Base-by-base conservation (phyloP, 30 jellyfish, hydroid and myxozoan species). In the Calvadosia cruxmelitensis region DNA sequence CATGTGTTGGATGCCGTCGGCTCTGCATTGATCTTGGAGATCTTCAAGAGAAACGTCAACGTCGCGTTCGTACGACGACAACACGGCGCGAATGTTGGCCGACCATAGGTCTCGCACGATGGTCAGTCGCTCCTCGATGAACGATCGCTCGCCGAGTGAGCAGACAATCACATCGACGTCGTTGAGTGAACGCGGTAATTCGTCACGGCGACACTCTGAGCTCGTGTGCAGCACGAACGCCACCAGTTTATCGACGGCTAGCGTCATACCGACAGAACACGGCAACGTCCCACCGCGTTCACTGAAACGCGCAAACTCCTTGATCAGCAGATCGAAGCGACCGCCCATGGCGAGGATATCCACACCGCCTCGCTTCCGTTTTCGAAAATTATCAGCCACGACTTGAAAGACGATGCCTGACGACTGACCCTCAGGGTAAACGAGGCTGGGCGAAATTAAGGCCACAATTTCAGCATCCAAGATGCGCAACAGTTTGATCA, bases 321-420 rank as follows among this genome's bases (percentile, higher is more conserved):
- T 93, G 7, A 86, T 71, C 64, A 79, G 74, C 32, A 53, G 67
- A 29, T 86, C 86, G 49, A 76, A 86, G 49, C 96, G 61, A 24
- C 96, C 96, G 1, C 96, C 96, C 26, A 78, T 93, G 0, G 96
- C 96, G 32, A 86, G 57, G 13, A 86, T 74, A 70, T 86, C 96
- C 3, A 79, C 79, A 28, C 91, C 81, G 1, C 96, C 96, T 27
- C 62, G 86, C 52, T 74, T 79, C 49, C 71, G 5, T 65, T 74
- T 86, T 13, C 94, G 77, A 30, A 61, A 64, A 67, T 80, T 80
- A 25, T 79, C 94, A 13, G 96, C 94, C 36, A 86, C 96, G 33
- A 73, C 49, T 48, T 86, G 96, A 33, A 73, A 86, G 25, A 75
- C 83, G 1, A 86, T 64, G 34, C 96, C 96, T 10, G 93, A 85